A percentile compares a stretch with the other conserved stretches of the same genome.
Conservation (phyloP, 2,888 invertebrate genomes). For the Hydrotaea diabolus region DNA sequence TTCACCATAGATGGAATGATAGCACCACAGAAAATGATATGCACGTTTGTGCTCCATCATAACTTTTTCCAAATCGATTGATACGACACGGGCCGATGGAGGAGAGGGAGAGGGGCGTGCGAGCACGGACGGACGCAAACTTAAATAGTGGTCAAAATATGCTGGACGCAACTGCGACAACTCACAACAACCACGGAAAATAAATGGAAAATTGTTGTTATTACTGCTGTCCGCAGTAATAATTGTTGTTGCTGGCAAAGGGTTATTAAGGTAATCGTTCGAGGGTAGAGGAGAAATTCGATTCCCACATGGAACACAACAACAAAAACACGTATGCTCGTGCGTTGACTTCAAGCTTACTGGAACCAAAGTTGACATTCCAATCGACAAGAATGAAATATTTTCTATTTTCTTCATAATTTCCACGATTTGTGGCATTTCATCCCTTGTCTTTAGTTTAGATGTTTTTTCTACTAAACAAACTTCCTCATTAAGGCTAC, state of each 20-base stretch:
- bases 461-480: too few relatives aligned
- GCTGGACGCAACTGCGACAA: background rate
- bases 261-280: background rate
- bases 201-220: conserved; percentile 12
- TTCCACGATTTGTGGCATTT: too few relatives aligned
- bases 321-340: too few relatives aligned
- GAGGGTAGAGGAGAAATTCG: background rate
- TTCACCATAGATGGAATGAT: background rate
- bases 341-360: too few relatives aligned
- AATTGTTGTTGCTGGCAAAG: background rate
- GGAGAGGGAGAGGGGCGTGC: background rate
- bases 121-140: background rate
- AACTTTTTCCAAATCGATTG: conserved; percentile 29
- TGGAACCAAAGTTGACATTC: too few relatives aligned
- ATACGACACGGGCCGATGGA: background rate
- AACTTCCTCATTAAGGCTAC: too few relatives aligned
- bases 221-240: background rate
- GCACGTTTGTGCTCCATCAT: conserved; percentile 8
- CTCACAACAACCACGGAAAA: background rate
- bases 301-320: background rate
- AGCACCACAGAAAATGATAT: conserved; percentile 15
- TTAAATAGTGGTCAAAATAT: too few relatives aligned
- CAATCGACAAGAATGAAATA: too few relatives aligned
- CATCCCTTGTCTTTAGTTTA: too few relatives aligned
- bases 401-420: too few relatives aligned